phyloP scores from a whole-genome alignment of 2,888 invertebrate genomes.

The Notodonta dromedarius region DNA sequence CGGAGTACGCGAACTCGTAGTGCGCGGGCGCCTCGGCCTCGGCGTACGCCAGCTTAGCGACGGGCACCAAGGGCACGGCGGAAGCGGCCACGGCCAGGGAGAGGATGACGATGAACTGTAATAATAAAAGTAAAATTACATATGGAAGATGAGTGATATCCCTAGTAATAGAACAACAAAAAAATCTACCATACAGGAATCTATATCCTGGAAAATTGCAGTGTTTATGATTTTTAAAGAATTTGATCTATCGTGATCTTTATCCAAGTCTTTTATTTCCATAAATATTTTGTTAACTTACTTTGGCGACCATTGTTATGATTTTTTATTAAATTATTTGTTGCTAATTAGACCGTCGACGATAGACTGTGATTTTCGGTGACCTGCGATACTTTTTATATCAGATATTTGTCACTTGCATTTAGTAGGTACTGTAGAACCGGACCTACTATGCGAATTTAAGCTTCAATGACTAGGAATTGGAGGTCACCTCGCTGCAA shows the following conservation, averaged over 20 bases:
- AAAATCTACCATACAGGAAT: too few species aligned
- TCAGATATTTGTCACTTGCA: slow-evolving; percentile 36
- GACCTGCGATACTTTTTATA: slow-evolving; percentile 58
- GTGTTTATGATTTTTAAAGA: neutral
- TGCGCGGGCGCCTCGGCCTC: slow-evolving; percentile 66
- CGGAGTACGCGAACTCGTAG: slow-evolving; percentile 75
- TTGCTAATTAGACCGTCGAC: slow-evolving; percentile 53
- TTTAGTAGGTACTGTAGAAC: neutral
- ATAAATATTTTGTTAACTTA: slow-evolving; percentile 24
- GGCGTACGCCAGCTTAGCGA: slow-evolving; percentile 47
- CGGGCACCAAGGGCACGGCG: slow-evolving; percentile 47
- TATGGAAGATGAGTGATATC: slow-evolving; percentile 1
- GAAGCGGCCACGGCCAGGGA: slow-evolving; percentile 53
- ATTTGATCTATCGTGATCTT: neutral
- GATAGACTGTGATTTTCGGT: slow-evolving; percentile 52
- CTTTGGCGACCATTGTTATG: slow-evolving; percentile 65
- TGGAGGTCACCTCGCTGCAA: neutral
- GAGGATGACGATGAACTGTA: slow-evolving; percentile 46
- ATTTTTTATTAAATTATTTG: slow-evolving; percentile 25
- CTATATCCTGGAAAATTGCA: neutral
- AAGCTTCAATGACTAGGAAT: neutral
- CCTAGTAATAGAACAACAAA: too few species aligned
- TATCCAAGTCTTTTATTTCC: neutral
- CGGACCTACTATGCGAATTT: neutral
- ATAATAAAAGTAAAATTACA: neutral